Percentiles rank a stretch among this genome's conserved stretches.
Evolutionary conservation across 2,113 vertebrate species (phyloP).

Genomic region (Hydrolagus affinis): DNA sequence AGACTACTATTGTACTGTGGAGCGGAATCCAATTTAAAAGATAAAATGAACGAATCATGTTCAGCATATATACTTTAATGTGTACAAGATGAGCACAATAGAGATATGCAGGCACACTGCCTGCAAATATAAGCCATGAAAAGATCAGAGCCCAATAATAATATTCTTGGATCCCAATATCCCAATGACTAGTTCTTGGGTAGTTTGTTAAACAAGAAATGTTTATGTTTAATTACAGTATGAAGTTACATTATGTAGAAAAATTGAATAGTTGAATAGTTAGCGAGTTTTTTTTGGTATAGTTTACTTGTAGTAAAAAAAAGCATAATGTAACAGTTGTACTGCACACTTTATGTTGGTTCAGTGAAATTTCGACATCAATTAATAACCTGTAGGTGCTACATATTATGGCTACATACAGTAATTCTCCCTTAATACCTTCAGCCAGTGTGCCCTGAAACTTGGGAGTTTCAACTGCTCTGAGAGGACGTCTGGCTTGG

Average conservation of each 20-base stretch:
- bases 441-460: too few relatives aligned
- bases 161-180: not conserved
- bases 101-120: not conserved
- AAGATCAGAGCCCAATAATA: not conserved
- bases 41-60: not conserved
- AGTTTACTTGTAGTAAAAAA: not conserved
- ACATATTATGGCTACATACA: too few relatives aligned
- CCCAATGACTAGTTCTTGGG: not conserved
- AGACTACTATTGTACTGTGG: too few relatives aligned
- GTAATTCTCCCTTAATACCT: too few relatives aligned
- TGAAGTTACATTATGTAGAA: constrained; percentile 1
- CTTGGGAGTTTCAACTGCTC: too few relatives aligned
- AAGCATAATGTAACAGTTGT: not conserved
- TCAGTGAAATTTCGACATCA: too few relatives aligned
- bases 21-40: too few relatives aligned
- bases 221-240: not conserved
- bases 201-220: not conserved
- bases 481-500: too few relatives aligned
- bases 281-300: not conserved
- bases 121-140: not conserved
- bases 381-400: too few relatives aligned
- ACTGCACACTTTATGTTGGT: too few relatives aligned
- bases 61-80: not conserved
- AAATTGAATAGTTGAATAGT: not conserved
- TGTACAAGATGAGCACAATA: not conserved